Evolutionary conservation across 2,797 vertebrate species (phyloP).

Genomic region (Acanthornis magna): DNA sequence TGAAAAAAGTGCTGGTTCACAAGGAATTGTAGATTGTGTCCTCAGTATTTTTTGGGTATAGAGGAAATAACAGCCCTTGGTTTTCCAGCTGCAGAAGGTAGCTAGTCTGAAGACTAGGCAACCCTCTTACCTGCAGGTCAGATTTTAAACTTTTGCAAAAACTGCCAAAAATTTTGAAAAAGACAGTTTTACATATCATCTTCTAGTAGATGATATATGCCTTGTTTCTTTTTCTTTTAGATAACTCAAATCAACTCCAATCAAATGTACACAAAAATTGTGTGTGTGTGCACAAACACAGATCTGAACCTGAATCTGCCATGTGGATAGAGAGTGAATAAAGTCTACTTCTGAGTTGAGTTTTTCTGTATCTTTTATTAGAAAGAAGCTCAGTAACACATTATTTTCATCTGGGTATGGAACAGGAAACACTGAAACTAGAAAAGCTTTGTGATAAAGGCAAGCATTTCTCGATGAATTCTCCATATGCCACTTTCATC

Average conservation of each 20-base stretch:
- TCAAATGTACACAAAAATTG: neutral
- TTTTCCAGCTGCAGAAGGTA: neutral
- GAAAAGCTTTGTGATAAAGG: neutral
- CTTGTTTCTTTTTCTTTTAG: neutral
- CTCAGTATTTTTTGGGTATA: neutral
- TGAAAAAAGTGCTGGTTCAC: neutral
- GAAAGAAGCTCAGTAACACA: neutral
- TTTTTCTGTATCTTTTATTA: neutral
- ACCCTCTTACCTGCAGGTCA: neutral
- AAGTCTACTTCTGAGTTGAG: neutral
- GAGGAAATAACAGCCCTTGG: neutral
- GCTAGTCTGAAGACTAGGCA: neutral
- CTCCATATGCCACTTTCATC: neutral
- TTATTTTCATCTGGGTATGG: neutral
- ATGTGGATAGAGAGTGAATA: neutral
- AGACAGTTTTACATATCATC: neutral
- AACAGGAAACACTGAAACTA: neutral
- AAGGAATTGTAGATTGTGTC: neutral
- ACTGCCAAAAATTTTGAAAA: neutral
- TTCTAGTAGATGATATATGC: neutral
- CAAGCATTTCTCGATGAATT: neutral
- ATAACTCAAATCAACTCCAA: neutral
- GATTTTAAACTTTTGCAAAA: neutral
- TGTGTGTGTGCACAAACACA: neutral
- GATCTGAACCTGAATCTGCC: neutral